phyloP scores from a whole-genome alignment of 2,888 invertebrate species.

The Apamea anceps region DNA sequence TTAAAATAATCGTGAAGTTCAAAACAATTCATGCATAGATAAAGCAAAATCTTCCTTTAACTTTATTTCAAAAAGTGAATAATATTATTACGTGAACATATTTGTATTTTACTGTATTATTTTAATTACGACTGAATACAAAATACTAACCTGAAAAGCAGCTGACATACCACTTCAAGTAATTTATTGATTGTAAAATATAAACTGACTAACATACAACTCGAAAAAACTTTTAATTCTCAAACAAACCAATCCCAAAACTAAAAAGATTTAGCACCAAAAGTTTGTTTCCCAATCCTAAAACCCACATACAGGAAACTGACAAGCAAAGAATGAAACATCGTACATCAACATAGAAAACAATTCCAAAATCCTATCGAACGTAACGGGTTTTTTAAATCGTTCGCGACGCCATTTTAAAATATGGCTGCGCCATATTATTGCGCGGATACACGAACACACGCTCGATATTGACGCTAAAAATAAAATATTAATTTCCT shows the following conservation, averaged over 20 bases:
- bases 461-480: constrained; percentile 78
- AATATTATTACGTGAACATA: neutral
- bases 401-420: constrained; percentile 82
- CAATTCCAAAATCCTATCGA: constrained; percentile 68
- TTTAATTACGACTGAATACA: too few species aligned
- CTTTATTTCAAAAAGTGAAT: neutral
- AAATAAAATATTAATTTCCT: constrained; percentile 88
- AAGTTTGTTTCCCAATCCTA: constrained; percentile 25
- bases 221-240: constrained; percentile 9
- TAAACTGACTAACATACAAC: too few species aligned
- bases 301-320: constrained; percentile 15
- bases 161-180: neutral
- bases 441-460: constrained; percentile 81
- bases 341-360: constrained; percentile 68
- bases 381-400: constrained; percentile 74
- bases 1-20: neutral
- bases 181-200: neutral
- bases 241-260: constrained; percentile 1
- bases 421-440: constrained; percentile 82
- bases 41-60: too few species aligned
- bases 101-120: neutral
- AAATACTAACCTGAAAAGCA: neutral
- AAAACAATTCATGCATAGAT: too few species aligned
- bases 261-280: constrained; percentile 35
- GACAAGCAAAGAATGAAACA: constrained; percentile 59